A percentile compares a stretch with the other conserved stretches of the same genome.
These are phyloP conservation scores for Anorthoa munda DNA, from an alignment of 2,888 invertebrate genomes.

Conservation along the genomic window DNA sequence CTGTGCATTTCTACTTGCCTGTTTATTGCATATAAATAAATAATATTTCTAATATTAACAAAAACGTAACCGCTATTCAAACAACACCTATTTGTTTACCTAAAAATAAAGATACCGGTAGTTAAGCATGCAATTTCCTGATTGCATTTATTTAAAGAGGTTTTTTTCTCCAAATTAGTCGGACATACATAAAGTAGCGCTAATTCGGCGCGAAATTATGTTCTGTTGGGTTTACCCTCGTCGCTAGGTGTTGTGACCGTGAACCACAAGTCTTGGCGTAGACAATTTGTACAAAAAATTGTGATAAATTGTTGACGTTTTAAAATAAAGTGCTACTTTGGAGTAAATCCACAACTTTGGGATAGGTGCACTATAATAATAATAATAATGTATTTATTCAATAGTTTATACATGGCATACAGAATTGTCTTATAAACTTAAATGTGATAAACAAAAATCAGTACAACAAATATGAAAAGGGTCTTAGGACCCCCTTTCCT, in stretches of 20 bases:
- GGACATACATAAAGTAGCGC: constrained; percentile 23
- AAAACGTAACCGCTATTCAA: not conserved
- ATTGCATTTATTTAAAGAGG: constrained; percentile 56
- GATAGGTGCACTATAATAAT: no score
- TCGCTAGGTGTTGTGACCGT: constrained; percentile 38
- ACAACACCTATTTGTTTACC: constrained; percentile 12
- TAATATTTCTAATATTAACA: not conserved
- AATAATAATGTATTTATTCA: no score
- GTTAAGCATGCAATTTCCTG: constrained; percentile 61
- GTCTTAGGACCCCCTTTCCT: no score
- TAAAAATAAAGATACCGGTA: constrained; percentile 61
- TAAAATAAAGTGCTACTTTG: not conserved
- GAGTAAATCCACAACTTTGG: no score
- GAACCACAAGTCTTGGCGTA: constrained; percentile 15
- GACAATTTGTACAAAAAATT: not conserved
- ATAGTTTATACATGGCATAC: no score
- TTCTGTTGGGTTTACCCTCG: constrained; percentile 37
- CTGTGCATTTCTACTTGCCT: no score
- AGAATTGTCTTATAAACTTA: no score
- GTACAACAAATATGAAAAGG: no score
- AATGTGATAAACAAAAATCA: no score
- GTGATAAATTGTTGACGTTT: constrained; percentile 2
- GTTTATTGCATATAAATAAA: no score
- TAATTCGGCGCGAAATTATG: constrained; percentile 62
- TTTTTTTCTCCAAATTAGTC: constrained; percentile 53